These are phyloP conservation scores for Salvelinus namaycush DNA, from an alignment of 2,113 vertebrate genomes.

Conservation along the genomic window DNA sequence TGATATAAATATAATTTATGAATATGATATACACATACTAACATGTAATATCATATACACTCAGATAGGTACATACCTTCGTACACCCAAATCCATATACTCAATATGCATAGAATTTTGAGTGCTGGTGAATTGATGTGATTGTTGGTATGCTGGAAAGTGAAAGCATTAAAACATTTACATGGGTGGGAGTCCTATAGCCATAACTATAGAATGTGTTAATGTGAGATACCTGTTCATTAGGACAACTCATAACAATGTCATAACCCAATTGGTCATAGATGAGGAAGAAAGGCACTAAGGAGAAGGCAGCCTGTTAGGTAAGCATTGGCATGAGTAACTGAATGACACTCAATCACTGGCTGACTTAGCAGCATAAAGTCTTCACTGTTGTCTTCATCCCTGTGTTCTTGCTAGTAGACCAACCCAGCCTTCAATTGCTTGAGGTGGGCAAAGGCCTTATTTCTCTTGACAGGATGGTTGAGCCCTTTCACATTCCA, in stretches of 20 bases:
- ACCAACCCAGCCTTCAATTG: no score
- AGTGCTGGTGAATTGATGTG: no score
- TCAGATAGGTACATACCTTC: no score
- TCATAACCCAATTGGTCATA: conserved; percentile 10
- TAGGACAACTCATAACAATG: neutral
- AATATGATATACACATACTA: no score
- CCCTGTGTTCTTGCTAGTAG: neutral
- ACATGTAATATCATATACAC: no score
- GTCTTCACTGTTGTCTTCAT: neutral
- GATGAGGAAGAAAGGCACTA: conserved; percentile 14
- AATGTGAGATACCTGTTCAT: neutral
- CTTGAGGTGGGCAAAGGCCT: no score
- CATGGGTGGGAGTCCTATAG: neutral
- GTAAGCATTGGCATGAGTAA: conserved; percentile 25
- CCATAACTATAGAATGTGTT: neutral
- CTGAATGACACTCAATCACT: conserved; percentile 13
- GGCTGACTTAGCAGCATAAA: neutral
- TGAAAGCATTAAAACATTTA: neutral
- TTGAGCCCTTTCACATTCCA: no score
- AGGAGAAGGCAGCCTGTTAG: conserved; percentile 19
- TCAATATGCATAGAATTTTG: no score
- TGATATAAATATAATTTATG: no score
- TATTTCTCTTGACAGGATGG: no score
- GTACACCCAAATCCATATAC: no score
- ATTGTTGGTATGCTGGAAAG: no score